phyloP scores from a whole-genome alignment of 2,888 invertebrate genomes.

The Gymnosoma rotundatum region DNA sequence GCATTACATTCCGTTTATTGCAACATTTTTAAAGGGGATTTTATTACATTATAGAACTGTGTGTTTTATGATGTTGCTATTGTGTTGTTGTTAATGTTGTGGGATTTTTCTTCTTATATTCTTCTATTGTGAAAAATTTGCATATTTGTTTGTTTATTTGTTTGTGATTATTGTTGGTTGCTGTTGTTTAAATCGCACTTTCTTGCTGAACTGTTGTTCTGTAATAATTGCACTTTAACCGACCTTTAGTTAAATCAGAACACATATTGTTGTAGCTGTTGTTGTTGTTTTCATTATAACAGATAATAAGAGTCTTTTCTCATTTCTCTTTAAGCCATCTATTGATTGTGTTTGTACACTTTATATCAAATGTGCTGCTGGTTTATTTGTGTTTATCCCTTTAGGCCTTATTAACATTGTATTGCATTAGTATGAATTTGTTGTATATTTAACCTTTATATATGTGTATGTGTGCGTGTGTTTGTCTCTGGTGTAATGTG shows the following conservation, averaged over 20 bases:
- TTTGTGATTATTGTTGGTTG: not conserved
- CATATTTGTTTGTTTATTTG: slow-evolving; percentile 27
- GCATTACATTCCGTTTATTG: slow-evolving; percentile 58
- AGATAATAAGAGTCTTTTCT: slow-evolving; percentile 52
- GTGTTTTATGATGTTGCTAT: slow-evolving; percentile 7
- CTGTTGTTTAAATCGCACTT: slow-evolving; percentile 38
- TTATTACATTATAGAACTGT: slow-evolving; percentile 41
- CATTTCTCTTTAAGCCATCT: slow-evolving; percentile 45
- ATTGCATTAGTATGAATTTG: slow-evolving; percentile 8
- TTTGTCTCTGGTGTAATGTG: slow-evolving; percentile 18
- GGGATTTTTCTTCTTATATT: slow-evolving; percentile 6
- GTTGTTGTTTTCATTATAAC: not conserved
- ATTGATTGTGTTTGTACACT: slow-evolving; percentile 35
- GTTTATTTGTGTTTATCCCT: slow-evolving; percentile 56
- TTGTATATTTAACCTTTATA: not conserved
- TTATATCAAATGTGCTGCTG: slow-evolving; percentile 3
- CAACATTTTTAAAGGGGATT: slow-evolving; percentile 56
- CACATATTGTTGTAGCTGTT: slow-evolving; percentile 36
- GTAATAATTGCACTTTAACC: slow-evolving; percentile 66
- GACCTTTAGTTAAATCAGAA: slow-evolving; percentile 64
- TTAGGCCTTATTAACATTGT: slow-evolving; percentile 61
- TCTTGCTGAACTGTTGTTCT: slow-evolving; percentile 20
- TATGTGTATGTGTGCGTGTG: not conserved
- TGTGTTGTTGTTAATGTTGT: no score
- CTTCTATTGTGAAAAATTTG: slow-evolving; percentile 40